phyloP scores from a whole-genome alignment of 1,140 invertebrate species.

The Lucilia sericata region DNA sequence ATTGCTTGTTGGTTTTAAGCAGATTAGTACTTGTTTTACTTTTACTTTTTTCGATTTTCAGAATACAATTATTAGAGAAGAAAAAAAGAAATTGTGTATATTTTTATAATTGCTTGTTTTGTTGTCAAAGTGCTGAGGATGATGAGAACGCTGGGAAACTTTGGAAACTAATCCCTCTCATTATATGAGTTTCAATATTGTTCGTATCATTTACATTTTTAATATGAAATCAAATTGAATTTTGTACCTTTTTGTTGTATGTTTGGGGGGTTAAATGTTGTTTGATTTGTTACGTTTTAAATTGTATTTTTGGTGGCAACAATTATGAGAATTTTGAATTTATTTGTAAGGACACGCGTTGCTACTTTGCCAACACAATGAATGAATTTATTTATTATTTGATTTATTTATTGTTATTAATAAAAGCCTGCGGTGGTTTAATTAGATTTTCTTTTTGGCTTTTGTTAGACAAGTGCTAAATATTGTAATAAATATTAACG shows the following conservation, averaged over 20 bases:
- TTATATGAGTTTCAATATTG: conserved; percentile 4
- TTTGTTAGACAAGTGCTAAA: not conserved
- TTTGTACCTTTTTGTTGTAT: not conserved
- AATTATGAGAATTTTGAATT: conserved; percentile 18
- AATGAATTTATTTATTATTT: not conserved
- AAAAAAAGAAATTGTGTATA: not conserved
- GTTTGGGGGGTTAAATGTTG: not conserved
- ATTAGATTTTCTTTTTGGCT: not conserved
- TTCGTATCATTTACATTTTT: not conserved
- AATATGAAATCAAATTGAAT: not conserved
- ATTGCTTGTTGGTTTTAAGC: conserved; percentile 41
- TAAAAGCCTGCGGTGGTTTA: not conserved
- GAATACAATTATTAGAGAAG: too few species aligned
- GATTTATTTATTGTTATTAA: not conserved
- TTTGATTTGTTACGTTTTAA: not conserved
- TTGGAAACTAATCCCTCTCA: conserved; percentile 33
- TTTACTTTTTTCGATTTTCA: not conserved
- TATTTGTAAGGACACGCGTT: not conserved
- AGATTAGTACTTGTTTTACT: conserved; percentile 38
- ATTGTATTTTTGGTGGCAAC: not conserved
- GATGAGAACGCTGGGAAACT: conserved; percentile 20
- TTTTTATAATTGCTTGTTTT: conserved; percentile 41
- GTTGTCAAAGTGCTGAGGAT: not conserved
- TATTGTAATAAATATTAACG: not conserved
- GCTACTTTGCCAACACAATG: conserved; percentile 3